Percentiles rank a stretch among this genome's conserved stretches.
phyloP scores from a whole-genome alignment of 2,113 vertebrate genomes.

The Spermophilus dauricus region DNA sequence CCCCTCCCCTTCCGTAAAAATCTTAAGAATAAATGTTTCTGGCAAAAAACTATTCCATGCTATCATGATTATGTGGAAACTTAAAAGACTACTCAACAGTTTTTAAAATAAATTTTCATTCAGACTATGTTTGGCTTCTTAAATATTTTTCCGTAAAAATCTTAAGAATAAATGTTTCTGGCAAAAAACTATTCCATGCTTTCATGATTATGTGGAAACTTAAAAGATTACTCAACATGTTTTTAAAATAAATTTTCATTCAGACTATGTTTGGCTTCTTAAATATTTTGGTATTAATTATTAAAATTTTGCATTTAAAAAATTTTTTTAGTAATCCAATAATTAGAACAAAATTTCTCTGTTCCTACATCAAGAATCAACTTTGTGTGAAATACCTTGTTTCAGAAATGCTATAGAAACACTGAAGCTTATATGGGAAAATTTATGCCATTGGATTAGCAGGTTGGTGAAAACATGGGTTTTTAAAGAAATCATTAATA shows the following conservation, averaged over 20 bases:
- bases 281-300: slow-evolving; percentile 32
- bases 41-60: slow-evolving; percentile 52
- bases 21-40: slow-evolving; percentile 74
- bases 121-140: slow-evolving; percentile 24
- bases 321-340: slow-evolving; percentile 5
- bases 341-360: slow-evolving; percentile 1
- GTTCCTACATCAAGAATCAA: slow-evolving; percentile 16
- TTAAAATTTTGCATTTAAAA: background rate
- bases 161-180: slow-evolving; percentile 74
- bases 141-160: background rate
- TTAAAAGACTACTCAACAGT: slow-evolving; percentile 32
- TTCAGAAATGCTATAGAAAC: slow-evolving; percentile 53
- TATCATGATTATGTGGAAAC: slow-evolving; percentile 52
- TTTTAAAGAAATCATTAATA: background rate
- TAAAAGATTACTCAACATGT: slow-evolving; percentile 36
- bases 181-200: slow-evolving; percentile 54
- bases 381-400: background rate
- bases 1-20: too few species aligned
- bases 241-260: slow-evolving; percentile 57
- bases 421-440: background rate
- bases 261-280: slow-evolving; percentile 24
- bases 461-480: slow-evolving; percentile 30
- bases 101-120: slow-evolving; percentile 57
- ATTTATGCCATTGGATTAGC: background rate
- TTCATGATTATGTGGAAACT: slow-evolving; percentile 48